Conservation (phyloP, 2,113 vertebrate species). For the Hiodon tergisus region DNA sequence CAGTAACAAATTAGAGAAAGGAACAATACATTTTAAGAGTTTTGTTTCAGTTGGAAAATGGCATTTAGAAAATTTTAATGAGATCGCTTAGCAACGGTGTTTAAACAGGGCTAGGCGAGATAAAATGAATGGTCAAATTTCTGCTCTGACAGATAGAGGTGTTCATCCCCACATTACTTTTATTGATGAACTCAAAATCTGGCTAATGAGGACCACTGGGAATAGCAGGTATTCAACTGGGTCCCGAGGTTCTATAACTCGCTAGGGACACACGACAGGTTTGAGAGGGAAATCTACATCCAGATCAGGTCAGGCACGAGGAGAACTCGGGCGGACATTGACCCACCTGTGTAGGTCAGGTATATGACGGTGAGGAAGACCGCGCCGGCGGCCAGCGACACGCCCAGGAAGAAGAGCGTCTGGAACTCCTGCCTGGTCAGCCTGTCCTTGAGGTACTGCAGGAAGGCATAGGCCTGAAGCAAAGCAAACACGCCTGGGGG, state of each 20-base stretch:
- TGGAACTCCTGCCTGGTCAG: conserved; percentile 85
- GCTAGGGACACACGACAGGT: too few relatives aligned
- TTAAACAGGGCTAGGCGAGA: too few relatives aligned
- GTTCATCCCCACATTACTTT: too few relatives aligned
- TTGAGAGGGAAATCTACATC: neutral
- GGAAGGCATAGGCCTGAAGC: conserved; percentile 80
- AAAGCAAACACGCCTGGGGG: conserved; percentile 77
- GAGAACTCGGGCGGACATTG: too few relatives aligned
- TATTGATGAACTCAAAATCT: too few relatives aligned
- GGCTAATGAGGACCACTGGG: too few relatives aligned
- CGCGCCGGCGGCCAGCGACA: conserved; percentile 74
- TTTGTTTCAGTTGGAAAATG: too few relatives aligned
- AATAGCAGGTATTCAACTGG: neutral
- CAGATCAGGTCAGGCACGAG: neutral
- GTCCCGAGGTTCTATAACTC: neutral
- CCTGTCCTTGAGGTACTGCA: conserved; percentile 81
- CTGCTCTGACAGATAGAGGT: neutral
- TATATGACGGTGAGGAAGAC: conserved; percentile 85
- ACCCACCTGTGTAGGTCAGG: conserved; percentile 80
- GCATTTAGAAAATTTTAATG: too few relatives aligned
- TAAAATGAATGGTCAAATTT: too few relatives aligned
- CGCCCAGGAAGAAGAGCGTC: conserved; percentile 80
- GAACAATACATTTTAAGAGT: too few relatives aligned
- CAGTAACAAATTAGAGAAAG: too few relatives aligned
- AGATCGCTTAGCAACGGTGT: too few relatives aligned